Conservation (phyloP, 2,888 invertebrate species). For the Drosophila falleni region DNA sequence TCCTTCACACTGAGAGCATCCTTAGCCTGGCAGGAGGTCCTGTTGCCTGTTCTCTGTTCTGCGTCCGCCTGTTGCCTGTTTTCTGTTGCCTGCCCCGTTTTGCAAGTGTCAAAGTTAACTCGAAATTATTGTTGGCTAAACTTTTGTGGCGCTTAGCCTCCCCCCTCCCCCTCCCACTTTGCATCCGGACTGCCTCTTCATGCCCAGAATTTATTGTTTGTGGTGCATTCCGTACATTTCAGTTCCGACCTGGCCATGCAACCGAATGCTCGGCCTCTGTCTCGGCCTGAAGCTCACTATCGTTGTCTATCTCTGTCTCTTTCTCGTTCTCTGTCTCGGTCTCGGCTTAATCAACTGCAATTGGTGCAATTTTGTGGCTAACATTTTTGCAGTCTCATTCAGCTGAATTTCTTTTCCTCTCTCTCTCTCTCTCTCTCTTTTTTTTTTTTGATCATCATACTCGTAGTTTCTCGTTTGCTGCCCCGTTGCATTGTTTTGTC, state of each 20-base stretch:
- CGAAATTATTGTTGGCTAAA: constrained; percentile 82
- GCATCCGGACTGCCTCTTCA: background rate
- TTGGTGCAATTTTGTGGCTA: constrained; percentile 72
- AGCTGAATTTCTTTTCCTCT: constrained; percentile 33
- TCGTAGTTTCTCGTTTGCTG: constrained; percentile 32
- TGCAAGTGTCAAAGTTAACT: constrained; percentile 83
- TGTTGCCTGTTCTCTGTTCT: constrained; percentile 18
- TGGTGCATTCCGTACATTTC: constrained; percentile 47
- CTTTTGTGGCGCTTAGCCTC: constrained; percentile 77
- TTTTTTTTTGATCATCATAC: constrained; percentile 10
- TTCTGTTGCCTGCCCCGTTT: constrained; percentile 69
- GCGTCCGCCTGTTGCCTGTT: constrained; percentile 52
- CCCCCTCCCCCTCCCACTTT: constrained; percentile 22
- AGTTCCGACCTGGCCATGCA: constrained; percentile 16
- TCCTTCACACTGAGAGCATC: constrained; percentile 8
- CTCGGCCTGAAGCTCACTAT: constrained; percentile 20
- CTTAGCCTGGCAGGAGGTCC: constrained; percentile 34
- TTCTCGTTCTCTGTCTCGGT: constrained; percentile 22
- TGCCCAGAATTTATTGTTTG: constrained; percentile 68
- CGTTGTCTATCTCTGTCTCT: constrained; percentile 33
- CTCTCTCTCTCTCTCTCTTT: constrained; percentile 3
- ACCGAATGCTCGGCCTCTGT: constrained; percentile 12
- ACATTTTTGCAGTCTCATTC: constrained; percentile 70
- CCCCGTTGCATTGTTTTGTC: constrained; percentile 57
- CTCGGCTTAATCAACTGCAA: constrained; percentile 78